Evolutionary conservation across 2,797 vertebrate species (phyloP).

Genomic region (Pseudocheirus occidentalis): DNA sequence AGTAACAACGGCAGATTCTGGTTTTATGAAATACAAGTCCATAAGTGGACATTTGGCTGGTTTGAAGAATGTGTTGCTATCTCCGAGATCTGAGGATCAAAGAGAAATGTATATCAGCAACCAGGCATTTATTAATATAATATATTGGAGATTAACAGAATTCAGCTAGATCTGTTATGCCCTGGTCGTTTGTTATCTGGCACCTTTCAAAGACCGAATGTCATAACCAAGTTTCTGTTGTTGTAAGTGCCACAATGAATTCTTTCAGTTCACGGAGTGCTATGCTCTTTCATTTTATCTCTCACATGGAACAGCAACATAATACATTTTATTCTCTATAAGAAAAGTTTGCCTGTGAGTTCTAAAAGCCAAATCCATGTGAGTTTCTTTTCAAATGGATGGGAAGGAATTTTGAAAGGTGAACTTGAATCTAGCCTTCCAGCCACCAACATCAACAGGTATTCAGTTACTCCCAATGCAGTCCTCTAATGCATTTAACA

Average conservation of each 20-base stretch:
- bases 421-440: neutral
- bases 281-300: neutral
- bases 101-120: constrained; percentile 2
- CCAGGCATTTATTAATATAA: constrained; percentile 4
- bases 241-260: neutral
- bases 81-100: constrained; percentile 37
- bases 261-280: neutral
- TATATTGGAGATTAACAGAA: neutral
- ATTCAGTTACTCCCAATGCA: neutral
- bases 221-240: neutral
- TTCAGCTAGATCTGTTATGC: constrained; percentile 22
- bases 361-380: neutral
- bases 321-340: constrained; percentile 4
- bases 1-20: constrained; percentile 50
- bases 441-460: neutral
- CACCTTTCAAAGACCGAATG: neutral
- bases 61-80: constrained; percentile 44
- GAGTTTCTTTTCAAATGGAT: neutral
- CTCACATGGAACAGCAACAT: neutral
- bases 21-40: constrained; percentile 36
- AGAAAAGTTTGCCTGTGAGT: neutral
- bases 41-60: constrained; percentile 47
- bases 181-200: constrained; percentile 19
- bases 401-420: constrained; percentile 20
- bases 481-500: neutral